Conservation (phyloP, 2,797 vertebrate species). For the Microhierax caerulescens region DNA sequence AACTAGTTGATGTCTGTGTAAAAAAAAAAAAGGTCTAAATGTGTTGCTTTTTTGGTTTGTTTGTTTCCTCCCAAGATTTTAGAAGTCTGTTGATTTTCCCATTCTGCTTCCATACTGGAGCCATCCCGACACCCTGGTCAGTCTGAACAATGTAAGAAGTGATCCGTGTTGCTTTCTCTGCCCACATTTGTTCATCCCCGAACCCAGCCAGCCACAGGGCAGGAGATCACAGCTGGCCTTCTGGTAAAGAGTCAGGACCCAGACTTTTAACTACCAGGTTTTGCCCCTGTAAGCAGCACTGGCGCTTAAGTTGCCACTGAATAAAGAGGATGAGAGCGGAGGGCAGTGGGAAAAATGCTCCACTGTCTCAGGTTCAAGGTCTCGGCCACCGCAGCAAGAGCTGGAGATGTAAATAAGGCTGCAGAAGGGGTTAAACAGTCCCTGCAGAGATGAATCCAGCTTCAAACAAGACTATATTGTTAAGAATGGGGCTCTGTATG, state of each 20-base stretch:
- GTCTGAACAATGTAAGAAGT: neutral
- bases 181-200: neutral
- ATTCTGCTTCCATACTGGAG: neutral
- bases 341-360: neutral
- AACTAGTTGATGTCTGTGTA: conserved; percentile 26
- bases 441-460: neutral
- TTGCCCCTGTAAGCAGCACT: neutral
- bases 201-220: neutral
- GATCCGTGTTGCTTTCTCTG: neutral
- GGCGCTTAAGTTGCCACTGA: neutral
- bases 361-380: neutral
- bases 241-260: neutral
- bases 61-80: neutral
- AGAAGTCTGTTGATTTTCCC: neutral
- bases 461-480: neutral
- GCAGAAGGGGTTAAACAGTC: neutral
- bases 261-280: neutral
- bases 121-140: neutral
- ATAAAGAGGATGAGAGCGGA: neutral
- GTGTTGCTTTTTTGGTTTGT: neutral
- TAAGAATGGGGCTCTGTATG: neutral
- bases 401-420: neutral
- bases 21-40: neutral
- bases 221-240: neutral
- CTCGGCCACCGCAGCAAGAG: neutral